A percentile compares a stretch with the other conserved stretches of the same genome.
Conservation (phyloP, 2,797 vertebrate genomes). For the Poeciliopsis infans region DNA sequence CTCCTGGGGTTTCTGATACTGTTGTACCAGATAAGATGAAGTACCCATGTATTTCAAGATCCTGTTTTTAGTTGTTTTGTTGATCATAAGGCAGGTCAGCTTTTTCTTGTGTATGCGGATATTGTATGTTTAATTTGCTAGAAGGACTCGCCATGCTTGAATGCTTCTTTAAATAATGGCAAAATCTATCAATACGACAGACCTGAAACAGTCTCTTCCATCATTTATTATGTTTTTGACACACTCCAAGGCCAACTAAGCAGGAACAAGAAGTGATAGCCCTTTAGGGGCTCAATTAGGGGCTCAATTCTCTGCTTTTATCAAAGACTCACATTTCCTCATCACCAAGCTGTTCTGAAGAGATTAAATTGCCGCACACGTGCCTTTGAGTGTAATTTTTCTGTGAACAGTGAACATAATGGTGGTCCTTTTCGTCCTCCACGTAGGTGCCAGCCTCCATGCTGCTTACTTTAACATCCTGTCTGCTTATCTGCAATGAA, state of each 20-base stretch:
- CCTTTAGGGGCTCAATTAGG: conserved; percentile 7
- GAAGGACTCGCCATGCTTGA: conserved; percentile 17
- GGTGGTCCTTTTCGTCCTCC: background rate
- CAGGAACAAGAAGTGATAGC: conserved; percentile 23
- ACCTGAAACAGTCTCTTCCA: conserved; percentile 9
- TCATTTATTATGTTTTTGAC: conserved; percentile 39
- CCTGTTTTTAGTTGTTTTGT: conserved; percentile 35
- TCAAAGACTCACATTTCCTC: conserved; percentile 35
- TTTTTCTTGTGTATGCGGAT: conserved; percentile 21
- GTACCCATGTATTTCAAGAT: conserved; percentile 8
- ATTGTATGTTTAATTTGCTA: conserved; percentile 34
- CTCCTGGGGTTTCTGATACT: conserved; percentile 37
- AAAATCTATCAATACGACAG: conserved; percentile 38
- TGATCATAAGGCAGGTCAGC: conserved; percentile 49
- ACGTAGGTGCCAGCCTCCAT: conserved; percentile 21
- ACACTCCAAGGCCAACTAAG: conserved; percentile 35
- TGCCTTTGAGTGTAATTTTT: conserved; percentile 11
- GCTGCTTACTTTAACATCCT: conserved; percentile 14
- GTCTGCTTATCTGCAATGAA: conserved; percentile 29
- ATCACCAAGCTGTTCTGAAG: conserved; percentile 19
- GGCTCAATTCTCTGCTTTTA: conserved; percentile 18
- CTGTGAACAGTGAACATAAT: conserved; percentile 10
- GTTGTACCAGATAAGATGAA: conserved; percentile 31
- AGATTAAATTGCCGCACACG: conserved; percentile 2
- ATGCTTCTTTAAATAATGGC: conserved; percentile 26